Conservation (phyloP, 2,888 invertebrate genomes). For the Scaptomyza tumidula region DNA sequence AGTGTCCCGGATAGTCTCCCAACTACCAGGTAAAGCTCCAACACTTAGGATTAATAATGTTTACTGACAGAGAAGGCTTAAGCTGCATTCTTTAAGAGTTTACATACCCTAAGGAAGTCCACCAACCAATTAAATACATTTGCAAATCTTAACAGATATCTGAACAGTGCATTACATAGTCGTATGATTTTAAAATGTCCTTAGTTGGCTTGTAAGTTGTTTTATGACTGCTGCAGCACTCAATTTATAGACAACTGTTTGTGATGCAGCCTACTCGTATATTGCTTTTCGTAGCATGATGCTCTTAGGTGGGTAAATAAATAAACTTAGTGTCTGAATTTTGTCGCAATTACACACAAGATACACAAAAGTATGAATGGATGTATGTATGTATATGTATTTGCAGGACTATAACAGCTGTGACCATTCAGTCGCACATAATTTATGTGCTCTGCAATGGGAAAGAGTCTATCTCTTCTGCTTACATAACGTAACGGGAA, state of each 20-base stretch:
- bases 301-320: conserved; percentile 52
- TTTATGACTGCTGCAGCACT: conserved; percentile 58
- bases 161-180: not conserved
- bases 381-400: conserved; percentile 2
- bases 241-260: conserved; percentile 52
- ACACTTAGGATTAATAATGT: too few relatives aligned
- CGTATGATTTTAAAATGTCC: not conserved
- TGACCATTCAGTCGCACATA: conserved; percentile 25
- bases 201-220: conserved; percentile 5
- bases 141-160: too few relatives aligned
- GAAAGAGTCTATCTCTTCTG: not conserved
- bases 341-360: conserved; percentile 50
- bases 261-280: conserved; percentile 34
- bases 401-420: conserved; percentile 17
- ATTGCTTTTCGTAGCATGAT: conserved; percentile 49
- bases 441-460: conserved; percentile 26
- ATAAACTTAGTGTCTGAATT: conserved; percentile 61
- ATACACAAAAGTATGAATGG: conserved; percentile 1
- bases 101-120: too few relatives aligned
- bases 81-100: too few relatives aligned
- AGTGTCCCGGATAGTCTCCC: too few relatives aligned
- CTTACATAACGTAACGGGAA: conserved; percentile 18
- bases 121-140: too few relatives aligned
- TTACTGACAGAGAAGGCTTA: too few relatives aligned
- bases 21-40: too few relatives aligned